phyloP scores from a whole-genome alignment of 1,140 invertebrate genomes.

The Zaprionus tsacasi region DNA sequence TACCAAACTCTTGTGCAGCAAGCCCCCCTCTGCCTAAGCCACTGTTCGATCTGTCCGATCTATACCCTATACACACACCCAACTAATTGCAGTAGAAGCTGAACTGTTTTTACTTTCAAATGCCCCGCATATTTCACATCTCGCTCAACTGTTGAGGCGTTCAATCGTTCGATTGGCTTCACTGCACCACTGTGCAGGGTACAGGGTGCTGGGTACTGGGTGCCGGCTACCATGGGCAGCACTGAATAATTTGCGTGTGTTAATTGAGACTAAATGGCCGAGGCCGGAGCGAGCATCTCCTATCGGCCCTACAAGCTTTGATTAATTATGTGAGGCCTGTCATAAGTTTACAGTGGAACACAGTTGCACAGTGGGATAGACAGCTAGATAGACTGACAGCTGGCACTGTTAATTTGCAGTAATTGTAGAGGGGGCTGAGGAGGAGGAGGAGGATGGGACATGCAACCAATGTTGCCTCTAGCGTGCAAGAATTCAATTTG shows the following conservation, averaged over 20 bases:
- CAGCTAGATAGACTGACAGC: constrained; percentile 14
- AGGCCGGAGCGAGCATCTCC: constrained; percentile 23
- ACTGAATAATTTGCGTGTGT: constrained; percentile 69
- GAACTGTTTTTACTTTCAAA: constrained; percentile 75
- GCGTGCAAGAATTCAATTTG: constrained; percentile 69
- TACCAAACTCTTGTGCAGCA: too few species aligned
- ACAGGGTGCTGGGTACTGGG: too few species aligned
- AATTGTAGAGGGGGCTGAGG: constrained; percentile 31
- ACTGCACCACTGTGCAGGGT: background rate
- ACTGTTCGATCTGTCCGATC: background rate
- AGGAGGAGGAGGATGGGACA: background rate
- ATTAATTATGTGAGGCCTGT: constrained; percentile 77
- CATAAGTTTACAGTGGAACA: constrained; percentile 71
- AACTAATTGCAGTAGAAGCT: constrained; percentile 73
- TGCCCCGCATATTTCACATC: constrained; percentile 58
- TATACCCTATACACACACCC: constrained; percentile 47
- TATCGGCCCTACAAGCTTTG: constrained; percentile 70
- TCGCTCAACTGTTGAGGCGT: background rate
- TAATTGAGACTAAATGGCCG: constrained; percentile 70
- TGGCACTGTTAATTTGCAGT: constrained; percentile 59
- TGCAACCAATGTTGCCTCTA: constrained; percentile 18
- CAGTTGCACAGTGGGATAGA: constrained; percentile 1
- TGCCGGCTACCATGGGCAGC: constrained; percentile 8
- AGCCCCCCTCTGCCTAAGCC: background rate
- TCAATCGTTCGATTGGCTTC: background rate